Evolutionary conservation across 2,888 invertebrate species (phyloP).

Genomic region (Amphimallon solstitiale): DNA sequence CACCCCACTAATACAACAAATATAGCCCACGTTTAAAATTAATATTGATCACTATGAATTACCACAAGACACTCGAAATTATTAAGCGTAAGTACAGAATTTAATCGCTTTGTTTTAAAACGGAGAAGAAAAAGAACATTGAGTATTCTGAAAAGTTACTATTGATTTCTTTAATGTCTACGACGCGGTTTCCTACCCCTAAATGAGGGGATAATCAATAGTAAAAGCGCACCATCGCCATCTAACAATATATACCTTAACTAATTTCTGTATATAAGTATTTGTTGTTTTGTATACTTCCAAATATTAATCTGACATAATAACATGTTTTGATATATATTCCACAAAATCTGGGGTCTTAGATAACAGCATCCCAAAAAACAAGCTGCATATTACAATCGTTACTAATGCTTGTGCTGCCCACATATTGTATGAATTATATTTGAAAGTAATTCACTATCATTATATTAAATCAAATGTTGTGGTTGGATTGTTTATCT

Average conservation of each 20-base stretch:
- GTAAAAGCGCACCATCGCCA: not conserved
- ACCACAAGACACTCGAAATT: not conserved
- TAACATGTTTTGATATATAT: not conserved
- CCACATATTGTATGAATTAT: no score
- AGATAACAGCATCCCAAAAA: no score
- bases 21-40: not conserved
- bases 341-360: no score
- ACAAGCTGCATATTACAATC: no score
- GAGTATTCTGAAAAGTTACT: slow-evolving; percentile 29
- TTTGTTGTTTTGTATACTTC: not conserved
- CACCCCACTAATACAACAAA: not conserved
- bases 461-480: no score
- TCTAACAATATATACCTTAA: slow-evolving; percentile 3
- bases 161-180: slow-evolving; percentile 31
- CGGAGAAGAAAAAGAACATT: slow-evolving; percentile 23
- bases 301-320: not conserved
- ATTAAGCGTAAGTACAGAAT: not conserved
- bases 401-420: no score
- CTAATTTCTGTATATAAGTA: not conserved
- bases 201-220: slow-evolving; percentile 37
- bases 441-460: no score
- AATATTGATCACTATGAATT: not conserved
- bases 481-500: no score
- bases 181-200: not conserved
- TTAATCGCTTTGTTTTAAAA: not conserved